Evolutionary conservation across 2,113 vertebrate species (phyloP), one percentile per base, ranked within the genome.

Genomic region (Leiothrix lutea): DNA sequence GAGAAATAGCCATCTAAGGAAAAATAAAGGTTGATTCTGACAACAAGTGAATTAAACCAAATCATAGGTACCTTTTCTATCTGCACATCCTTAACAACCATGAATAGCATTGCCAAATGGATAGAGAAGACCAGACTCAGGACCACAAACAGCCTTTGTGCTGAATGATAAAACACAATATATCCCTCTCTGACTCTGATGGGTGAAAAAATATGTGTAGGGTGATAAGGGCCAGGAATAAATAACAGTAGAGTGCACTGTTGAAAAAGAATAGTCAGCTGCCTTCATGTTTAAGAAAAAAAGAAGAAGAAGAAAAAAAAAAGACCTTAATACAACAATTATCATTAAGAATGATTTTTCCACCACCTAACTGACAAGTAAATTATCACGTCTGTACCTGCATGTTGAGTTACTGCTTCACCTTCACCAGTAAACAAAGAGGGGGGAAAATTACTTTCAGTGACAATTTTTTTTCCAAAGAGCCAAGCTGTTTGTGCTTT

Each of bases 301-400:
- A 51, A 51, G 7, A 48, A 16, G 11, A 78, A 62, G 10, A 20
- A 12, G 29, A 13, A 8, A 19, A 19, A 50, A 71, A 8, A 72
- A 6, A 61, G 11, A 20, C 14, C 66, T 44, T 71, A 90, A 80
- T 83, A 85, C 71, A 66, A 80, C 95, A 75, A 88, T 95, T 94
- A 94, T 96, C 92, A 88, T 96, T 91, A 94, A 94, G 88, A 86
- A 83, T 45, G 83, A 93, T 80, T 91, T 96, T 92, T 95, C 78
- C 23, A 74, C 93, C 80, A 75, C 85, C 67, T 36, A 45, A 96
- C 86, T 79, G 94, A 91, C 90, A 86, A 95, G 91, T 90, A 95
- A 90, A 77, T 93, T 57, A 91, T 94, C 85, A 95, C 20, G 56
- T 87, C 97, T 90, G 91, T 96, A 92, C 93, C 86, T 86, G 79